phyloP scores from a whole-genome alignment of 2,113 vertebrate species.

The Gnathochromis pfefferi region DNA sequence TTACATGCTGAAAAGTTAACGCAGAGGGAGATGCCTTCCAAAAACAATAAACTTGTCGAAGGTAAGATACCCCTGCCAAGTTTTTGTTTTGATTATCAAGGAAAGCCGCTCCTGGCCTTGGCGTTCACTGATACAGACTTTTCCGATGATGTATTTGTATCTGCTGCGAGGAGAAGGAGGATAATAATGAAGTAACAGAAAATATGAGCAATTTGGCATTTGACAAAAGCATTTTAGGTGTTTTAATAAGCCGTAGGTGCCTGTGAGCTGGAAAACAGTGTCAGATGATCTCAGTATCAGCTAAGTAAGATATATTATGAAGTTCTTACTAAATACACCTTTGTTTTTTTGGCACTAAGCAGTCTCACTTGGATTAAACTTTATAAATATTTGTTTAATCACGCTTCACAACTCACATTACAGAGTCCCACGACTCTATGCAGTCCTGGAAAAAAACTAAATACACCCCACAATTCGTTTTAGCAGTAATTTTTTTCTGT shows the following conservation, averaged over 20 bases:
- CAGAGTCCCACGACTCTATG: not conserved
- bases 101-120: conserved; percentile 2
- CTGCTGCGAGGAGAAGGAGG: not conserved
- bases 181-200: conserved; percentile 50
- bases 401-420: not conserved
- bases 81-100: conserved; percentile 39
- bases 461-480: not conserved
- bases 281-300: conserved; percentile 1
- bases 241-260: conserved; percentile 8
- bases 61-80: conserved; percentile 12
- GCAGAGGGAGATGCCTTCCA: conserved; percentile 1
- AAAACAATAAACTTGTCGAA: conserved; percentile 42
- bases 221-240: conserved; percentile 2
- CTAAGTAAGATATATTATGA: not conserved
- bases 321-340: not conserved
- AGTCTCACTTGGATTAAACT: not conserved
- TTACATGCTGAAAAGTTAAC: conserved; percentile 1
- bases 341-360: not conserved
- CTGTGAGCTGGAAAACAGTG: not conserved
- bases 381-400: not conserved
- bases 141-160: conserved; percentile 39
- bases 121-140: conserved; percentile 3
- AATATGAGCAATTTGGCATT: conserved; percentile 28
- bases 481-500: not conserved
- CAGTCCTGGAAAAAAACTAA: not conserved